These are phyloP conservation scores for Mythimna ferrago DNA, from an alignment of 2,888 invertebrate species.

Conservation along the genomic window DNA sequence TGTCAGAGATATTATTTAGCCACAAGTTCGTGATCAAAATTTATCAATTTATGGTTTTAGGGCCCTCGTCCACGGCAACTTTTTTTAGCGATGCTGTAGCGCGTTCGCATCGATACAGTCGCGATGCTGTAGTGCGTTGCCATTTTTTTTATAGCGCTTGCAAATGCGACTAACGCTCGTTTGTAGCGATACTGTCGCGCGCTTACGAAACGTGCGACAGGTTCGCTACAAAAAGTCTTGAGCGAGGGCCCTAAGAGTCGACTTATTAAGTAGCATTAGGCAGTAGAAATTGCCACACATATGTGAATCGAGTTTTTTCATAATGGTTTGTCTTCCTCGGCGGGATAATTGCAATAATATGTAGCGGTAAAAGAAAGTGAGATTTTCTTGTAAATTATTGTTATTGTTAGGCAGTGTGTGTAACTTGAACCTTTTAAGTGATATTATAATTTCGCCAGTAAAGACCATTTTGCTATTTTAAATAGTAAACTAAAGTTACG, in stretches of 20 bases:
- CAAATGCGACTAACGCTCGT: too few relatives aligned
- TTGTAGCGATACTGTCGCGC: too few relatives aligned
- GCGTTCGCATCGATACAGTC: too few relatives aligned
- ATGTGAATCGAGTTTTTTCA: neutral
- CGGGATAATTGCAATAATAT: conserved; percentile 31
- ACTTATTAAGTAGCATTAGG: neutral
- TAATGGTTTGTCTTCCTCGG: neutral
- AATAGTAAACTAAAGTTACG: neutral
- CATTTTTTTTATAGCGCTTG: too few relatives aligned
- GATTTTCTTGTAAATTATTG: conserved; percentile 23
- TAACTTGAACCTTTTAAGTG: conserved; percentile 9
- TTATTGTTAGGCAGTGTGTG: neutral
- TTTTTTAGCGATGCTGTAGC: too few relatives aligned
- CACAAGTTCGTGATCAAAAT: neutral
- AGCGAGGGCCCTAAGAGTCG: neutral
- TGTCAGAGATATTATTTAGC: neutral
- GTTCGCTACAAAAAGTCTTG: too few relatives aligned
- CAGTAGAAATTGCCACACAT: neutral
- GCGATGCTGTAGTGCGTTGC: too few relatives aligned
- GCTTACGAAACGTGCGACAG: too few relatives aligned
- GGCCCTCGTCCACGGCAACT: too few relatives aligned
- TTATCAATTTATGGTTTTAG: neutral
- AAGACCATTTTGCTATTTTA: neutral
- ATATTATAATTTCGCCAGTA: neutral
- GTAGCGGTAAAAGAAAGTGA: conserved; percentile 22